Evolutionary conservation across 1,140 invertebrate species (phyloP).

Genomic region (Dendrolimus kikuchii): DNA sequence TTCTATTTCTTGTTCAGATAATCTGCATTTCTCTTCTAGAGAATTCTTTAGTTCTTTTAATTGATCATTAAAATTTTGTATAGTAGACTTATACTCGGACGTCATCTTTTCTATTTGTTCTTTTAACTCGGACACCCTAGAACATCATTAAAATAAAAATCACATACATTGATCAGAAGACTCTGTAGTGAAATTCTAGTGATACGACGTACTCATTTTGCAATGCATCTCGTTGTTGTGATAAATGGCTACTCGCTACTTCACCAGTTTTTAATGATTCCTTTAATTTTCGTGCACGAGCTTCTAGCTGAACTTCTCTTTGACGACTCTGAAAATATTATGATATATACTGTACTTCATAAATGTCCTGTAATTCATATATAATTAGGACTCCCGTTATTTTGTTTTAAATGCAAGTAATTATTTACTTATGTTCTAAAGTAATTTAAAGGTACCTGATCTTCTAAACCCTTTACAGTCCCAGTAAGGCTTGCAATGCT

Average conservation of each 20-base stretch:
- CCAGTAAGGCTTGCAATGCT: conserved; percentile 52
- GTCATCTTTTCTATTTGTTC: conserved; percentile 42
- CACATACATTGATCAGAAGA: not conserved
- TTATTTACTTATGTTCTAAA: not conserved
- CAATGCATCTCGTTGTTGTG: conserved; percentile 47
- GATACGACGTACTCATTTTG: conserved; percentile 40
- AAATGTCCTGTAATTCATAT: no score
- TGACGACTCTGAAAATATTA: conserved; percentile 42
- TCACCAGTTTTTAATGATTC: conserved; percentile 60
- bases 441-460: conserved; percentile 35
- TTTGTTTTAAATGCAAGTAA: not conserved
- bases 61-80: conserved; percentile 39
- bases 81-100: conserved; percentile 28
- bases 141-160: not conserved
- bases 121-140: conserved; percentile 17
- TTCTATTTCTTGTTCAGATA: conserved; percentile 26
- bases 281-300: conserved; percentile 53
- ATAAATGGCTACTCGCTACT: conserved; percentile 42
- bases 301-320: conserved; percentile 52
- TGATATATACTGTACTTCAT: not conserved
- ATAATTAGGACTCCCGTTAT: no score
- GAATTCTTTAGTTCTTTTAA: conserved; percentile 35
- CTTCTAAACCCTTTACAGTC: conserved; percentile 55
- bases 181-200: not conserved
- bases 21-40: conserved; percentile 34